These are phyloP conservation scores for Puma concolor DNA, from an alignment of 2,113 vertebrate species.

Conservation along the genomic window DNA sequence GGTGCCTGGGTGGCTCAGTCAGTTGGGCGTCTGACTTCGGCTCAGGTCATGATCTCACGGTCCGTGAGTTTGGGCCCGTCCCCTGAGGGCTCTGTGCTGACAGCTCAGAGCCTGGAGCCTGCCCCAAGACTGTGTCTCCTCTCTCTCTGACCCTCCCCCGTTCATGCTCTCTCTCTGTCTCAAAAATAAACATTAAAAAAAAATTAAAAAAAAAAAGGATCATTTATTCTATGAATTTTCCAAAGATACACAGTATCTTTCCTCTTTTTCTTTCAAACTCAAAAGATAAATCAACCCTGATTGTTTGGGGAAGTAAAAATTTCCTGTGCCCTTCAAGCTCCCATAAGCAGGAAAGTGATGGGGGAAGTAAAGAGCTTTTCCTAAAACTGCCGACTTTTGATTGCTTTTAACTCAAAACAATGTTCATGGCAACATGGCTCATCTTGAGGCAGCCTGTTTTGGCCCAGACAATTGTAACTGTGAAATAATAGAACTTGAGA, in stretches of 20 bases:
- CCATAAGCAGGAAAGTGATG: neutral
- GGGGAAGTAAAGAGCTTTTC: neutral
- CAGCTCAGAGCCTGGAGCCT: too few species aligned
- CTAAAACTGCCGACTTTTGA: neutral
- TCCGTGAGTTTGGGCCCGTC: too few species aligned
- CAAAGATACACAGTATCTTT: neutral
- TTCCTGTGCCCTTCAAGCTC: neutral
- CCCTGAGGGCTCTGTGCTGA: too few species aligned
- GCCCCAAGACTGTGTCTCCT: too few species aligned
- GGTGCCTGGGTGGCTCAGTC: too few species aligned
- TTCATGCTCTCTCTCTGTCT: too few species aligned
- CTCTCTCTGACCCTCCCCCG: too few species aligned
- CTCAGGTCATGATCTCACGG: too few species aligned
- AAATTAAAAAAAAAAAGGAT: neutral
- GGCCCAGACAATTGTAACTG: neutral
- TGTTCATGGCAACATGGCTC: neutral
- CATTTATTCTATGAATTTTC: neutral
- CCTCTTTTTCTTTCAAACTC: neutral
- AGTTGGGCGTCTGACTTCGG: too few species aligned
- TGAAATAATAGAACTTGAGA: neutral
- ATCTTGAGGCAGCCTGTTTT: neutral
- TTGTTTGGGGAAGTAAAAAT: neutral
- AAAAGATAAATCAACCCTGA: neutral
- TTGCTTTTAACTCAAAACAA: neutral
- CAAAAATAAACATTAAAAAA: too few species aligned